Evolutionary conservation across 2,113 vertebrate genomes (phyloP).

Genomic region (Chauna torquata): DNA sequence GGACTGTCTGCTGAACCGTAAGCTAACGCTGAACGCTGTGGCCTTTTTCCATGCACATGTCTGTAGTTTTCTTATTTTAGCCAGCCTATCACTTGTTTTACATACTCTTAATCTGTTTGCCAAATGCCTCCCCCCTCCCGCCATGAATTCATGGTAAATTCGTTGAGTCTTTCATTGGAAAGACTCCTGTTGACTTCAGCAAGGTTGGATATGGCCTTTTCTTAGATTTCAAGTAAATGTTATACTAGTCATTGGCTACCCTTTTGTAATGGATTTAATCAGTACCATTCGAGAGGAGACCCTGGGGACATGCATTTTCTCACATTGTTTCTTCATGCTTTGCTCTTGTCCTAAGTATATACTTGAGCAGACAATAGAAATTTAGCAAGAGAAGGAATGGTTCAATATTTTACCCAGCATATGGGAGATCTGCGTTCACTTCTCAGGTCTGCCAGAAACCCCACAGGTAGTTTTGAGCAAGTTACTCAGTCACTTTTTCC

Average conservation of each 20-base stretch:
- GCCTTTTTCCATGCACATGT: neutral
- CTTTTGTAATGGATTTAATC: neutral
- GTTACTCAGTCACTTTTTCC: neutral
- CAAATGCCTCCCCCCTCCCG: accelerated
- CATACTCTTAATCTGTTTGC: neutral
- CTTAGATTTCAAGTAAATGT: neutral
- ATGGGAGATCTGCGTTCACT: neutral
- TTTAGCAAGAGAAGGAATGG: neutral
- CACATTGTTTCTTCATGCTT: neutral
- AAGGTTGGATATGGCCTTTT: neutral
- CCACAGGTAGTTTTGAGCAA: neutral
- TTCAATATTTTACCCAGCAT: neutral
- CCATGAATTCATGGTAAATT: neutral
- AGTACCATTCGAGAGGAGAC: neutral
- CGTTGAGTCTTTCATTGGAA: neutral
- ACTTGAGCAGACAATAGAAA: neutral
- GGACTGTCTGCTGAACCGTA: neutral
- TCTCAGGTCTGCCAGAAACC: neutral
- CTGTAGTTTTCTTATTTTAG: neutral
- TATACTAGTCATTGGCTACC: neutral
- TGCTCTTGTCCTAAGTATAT: neutral
- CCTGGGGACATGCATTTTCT: neutral
- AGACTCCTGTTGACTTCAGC: neutral
- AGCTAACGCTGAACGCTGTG: neutral
- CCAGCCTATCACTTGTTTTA: neutral